These are phyloP conservation scores for Pogonocherus hispidulus DNA, from an alignment of 2,888 invertebrate species.

Conservation along the genomic window DNA sequence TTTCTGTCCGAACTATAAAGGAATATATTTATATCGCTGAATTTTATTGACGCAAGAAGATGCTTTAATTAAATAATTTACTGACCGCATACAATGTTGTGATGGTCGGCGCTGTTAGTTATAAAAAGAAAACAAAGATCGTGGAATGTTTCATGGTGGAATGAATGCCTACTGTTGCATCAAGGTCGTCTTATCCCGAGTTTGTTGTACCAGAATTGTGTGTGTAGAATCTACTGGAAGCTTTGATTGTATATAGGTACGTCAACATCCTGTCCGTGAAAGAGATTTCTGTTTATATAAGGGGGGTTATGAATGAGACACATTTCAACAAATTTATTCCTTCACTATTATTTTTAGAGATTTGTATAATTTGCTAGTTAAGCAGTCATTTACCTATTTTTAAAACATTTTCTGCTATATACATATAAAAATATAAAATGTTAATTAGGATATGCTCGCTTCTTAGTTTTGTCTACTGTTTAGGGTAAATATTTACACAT, in stretches of 20 bases:
- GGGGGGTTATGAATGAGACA: too few species aligned
- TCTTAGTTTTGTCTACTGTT: too few species aligned
- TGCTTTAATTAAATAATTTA: conserved; percentile 24
- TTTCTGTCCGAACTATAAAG: not conserved
- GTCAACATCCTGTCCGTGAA: not conserved
- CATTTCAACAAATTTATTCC: too few species aligned
- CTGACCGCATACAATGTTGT: conserved; percentile 9
- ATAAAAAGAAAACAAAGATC: conserved; percentile 40
- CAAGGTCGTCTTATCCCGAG: conserved; percentile 43
- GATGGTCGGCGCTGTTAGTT: conserved; percentile 20
- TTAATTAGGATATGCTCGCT: too few species aligned
- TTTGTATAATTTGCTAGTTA: too few species aligned
- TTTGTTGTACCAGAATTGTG: conserved; percentile 40
- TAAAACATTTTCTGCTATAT: too few species aligned
- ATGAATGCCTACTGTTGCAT: conserved; percentile 45
- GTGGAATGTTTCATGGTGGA: conserved; percentile 43
- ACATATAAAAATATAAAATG: too few species aligned
- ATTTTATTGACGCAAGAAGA: conserved; percentile 17
- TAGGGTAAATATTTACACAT: too few species aligned
- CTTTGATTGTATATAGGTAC: not conserved
- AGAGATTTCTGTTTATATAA: not conserved
- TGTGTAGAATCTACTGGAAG: conserved; percentile 2
- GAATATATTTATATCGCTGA: not conserved
- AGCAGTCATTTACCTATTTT: too few species aligned
- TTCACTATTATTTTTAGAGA: too few species aligned